These are phyloP conservation scores for Argya squamiceps DNA, from an alignment of 2,797 vertebrate genomes.

Conservation along the genomic window DNA sequence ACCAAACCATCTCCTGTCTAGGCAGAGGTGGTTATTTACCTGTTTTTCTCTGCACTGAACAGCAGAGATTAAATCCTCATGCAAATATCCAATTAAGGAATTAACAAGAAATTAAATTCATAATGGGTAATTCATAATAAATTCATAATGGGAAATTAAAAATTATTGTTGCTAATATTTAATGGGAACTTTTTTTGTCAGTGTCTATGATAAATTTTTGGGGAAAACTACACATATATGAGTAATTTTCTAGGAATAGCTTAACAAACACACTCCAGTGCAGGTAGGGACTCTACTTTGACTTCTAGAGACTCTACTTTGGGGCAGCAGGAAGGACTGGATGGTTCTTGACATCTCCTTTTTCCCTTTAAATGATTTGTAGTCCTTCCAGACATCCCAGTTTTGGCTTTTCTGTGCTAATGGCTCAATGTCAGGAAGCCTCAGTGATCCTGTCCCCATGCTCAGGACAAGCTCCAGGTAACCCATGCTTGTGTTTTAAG, in stretches of 20 bases:
- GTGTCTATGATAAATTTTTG: background rate
- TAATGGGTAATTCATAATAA: background rate
- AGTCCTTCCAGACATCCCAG: background rate
- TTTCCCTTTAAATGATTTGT: background rate
- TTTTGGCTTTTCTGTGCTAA: background rate
- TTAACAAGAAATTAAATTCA: constrained; percentile 21
- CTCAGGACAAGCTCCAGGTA: background rate
- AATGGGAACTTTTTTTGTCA: background rate
- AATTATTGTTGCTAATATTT: constrained; percentile 38
- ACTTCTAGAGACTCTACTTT: fast-evolving
- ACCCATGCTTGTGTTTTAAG: fast-evolving
- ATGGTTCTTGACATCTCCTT: background rate
- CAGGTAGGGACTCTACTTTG: background rate
- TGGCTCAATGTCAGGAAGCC: background rate
- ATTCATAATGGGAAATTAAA: background rate
- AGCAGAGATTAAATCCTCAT: background rate
- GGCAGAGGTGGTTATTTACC: background rate
- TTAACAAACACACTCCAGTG: fast-evolving
- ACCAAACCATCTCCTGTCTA: background rate
- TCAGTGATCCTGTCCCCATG: fast-evolving
- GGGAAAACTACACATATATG: background rate
- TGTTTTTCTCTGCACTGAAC: background rate
- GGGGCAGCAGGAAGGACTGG: background rate
- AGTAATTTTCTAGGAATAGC: background rate
- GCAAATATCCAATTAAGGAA: background rate